Base-by-base conservation (phyloP, 1,140 invertebrate genomes). In the Halotydeus destructor region DNA sequence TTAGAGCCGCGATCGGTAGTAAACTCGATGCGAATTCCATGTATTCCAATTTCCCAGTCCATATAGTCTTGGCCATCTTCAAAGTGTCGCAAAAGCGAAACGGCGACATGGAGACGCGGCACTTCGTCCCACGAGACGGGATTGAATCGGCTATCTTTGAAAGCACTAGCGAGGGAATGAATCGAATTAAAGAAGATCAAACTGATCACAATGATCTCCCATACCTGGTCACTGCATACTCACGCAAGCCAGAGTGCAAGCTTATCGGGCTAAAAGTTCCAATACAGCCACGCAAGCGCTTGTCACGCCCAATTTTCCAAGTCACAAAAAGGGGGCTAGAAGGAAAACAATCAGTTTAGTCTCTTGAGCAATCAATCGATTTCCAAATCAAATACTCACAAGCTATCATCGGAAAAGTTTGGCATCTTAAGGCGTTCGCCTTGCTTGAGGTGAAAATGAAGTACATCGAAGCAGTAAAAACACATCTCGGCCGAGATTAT, bases 1-100 rank as follows among this genome's bases (percentile, higher is more conserved):
- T 86, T 85, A 49, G 76, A 77, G 45, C 91, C 91, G 54, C 85
- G 82, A 55, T 97, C 91, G 61, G 84, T 91, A 43, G 77, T 62
- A 56, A 97, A 99, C 66, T 98, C 89, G 50, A 98, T 98, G 36
- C 91, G 72, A 53, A 99, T 97, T 22, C 93, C 93, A 64, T 99
- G 93, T 28, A 80, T 70, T 14, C 93, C 93, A 41, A 98, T 62
- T 38, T 88, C 78, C 93, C 93, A 99, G 62, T 98, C 93, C 48
- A 89, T 65, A 62, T 86, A 97, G 58, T 96, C 76, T 33, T 69
- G 66, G 0, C 81, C 91, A 57, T 94, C 85, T 63, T 98, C 93
- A 62, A 99, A 99, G 62, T 84, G 72, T 35, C 76, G 69, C 42
- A 99, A 69, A 54, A 98, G 84, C 16, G 88, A 96, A 14, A 99